These are phyloP conservation scores for Conomelus anceps DNA, from an alignment of 2,888 invertebrate genomes.

Conservation along the genomic window DNA sequence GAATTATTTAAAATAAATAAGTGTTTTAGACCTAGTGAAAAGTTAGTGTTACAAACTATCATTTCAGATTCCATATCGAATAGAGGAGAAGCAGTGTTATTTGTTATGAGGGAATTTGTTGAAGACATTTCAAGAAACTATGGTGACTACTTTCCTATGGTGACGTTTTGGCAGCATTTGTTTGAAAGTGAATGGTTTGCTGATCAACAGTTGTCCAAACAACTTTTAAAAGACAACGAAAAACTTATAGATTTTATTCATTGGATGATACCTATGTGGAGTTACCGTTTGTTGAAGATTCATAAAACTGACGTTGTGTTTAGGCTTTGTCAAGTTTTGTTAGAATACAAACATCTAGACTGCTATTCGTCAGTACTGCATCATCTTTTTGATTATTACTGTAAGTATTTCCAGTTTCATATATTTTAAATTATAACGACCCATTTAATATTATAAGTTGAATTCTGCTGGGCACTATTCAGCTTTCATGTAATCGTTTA, in stretches of 20 bases:
- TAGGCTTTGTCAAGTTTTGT: slow-evolving; percentile 16
- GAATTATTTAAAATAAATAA: neutral
- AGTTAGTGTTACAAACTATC: neutral
- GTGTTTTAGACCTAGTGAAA: neutral
- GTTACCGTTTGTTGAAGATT: slow-evolving; percentile 3
- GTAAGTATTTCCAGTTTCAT: slow-evolving; percentile 17
- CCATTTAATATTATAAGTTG: neutral
- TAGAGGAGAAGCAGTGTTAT: neutral
- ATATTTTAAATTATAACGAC: neutral
- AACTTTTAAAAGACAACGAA: slow-evolving; percentile 8
- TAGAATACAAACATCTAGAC: neutral
- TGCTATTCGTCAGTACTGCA: neutral
- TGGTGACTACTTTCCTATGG: slow-evolving; percentile 11
- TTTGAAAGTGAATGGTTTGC: slow-evolving; percentile 20
- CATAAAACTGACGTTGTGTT: slow-evolving; percentile 14
- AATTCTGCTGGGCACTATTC: no score
- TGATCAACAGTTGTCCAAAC: slow-evolving; percentile 15
- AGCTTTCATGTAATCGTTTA: no score
- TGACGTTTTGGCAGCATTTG: slow-evolving; percentile 12
- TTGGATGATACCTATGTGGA: slow-evolving; percentile 19
- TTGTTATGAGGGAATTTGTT: neutral
- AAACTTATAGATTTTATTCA: slow-evolving; percentile 1
- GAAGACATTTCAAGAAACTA: slow-evolving; percentile 11
- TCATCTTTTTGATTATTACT: slow-evolving; percentile 15
- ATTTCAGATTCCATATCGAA: neutral